Base-by-base conservation (phyloP, 1,140 invertebrate species). In the honey bee (Apis mellifera) region DNA sequence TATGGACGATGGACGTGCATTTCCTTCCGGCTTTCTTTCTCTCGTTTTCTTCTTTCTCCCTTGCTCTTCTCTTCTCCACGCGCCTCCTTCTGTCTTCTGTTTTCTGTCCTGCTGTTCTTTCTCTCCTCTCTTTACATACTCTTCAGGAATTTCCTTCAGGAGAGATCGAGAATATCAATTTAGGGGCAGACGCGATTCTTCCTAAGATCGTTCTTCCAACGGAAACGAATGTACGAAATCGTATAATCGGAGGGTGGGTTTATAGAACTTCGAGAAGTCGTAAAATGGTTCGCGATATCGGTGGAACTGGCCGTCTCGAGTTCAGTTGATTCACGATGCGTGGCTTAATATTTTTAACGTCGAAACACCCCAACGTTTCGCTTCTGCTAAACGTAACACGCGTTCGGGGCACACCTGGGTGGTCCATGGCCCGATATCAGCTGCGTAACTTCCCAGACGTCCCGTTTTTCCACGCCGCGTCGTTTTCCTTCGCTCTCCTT, bases 361-460 rank as follows among this genome's bases (percentile, higher is more conserved):
- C 68, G 81, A 68, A 84, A 74, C 77, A 54, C 65, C 55, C 77
- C 52, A 73, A 54, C 26, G 32, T 42, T 42, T 55, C 54, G 55
- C n/a, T 59, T 80, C 71, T 23, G 79, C 60, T 72, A 57, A 68
- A 81, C 64, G 72, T 69, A 4, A 83, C 59, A 59, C 71, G n/a
- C n/a, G n/a, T n/a, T n/a, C n/a, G 54, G 52, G 32, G 69, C 89
- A 89, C 92, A 94, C 91, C 93, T 94, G 93, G 93, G 93, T 94
- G 93, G 93, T 93, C 93, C 88, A 84, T 69, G 83, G 82, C 86
- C 87, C 80, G 88, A 85, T 90, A 93, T 94, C 93, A 93, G 92
- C 92, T 93, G 92, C 87, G 87, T 77, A 83, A 79, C 90, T 93
- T 93, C 92, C 92, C 92, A 92, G 90, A 91, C 87, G 87, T 86